Conservation (phyloP, 1,140 invertebrate genomes). For the Oncopeltus fasciatus region DNA sequence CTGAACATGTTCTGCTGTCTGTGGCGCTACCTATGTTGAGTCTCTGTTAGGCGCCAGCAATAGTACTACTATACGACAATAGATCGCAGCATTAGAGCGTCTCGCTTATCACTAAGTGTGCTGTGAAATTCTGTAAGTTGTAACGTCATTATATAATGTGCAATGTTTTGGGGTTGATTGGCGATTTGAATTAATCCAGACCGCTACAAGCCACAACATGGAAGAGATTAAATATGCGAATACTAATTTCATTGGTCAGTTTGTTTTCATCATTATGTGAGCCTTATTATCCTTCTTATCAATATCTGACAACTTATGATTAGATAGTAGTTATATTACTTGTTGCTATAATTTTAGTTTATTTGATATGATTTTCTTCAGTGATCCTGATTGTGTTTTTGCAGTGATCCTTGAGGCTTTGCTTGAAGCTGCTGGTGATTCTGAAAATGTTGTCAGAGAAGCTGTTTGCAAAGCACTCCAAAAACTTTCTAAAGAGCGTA, state of each 20-base stretch:
- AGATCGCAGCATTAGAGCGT: not conserved
- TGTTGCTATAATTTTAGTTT: no score
- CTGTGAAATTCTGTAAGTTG: not conserved
- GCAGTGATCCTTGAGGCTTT: conserved; percentile 41
- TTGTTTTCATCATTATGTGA: no score
- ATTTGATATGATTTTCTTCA: no score
- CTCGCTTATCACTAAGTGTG: not conserved
- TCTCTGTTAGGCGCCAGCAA: no score
- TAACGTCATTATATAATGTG: not conserved
- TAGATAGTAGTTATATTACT: no score
- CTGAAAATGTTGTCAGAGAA: conserved; percentile 38
- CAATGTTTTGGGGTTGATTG: not conserved
- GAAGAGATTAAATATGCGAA: not conserved
- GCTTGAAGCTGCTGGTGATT: conserved; percentile 41
- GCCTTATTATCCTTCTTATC: not conserved
- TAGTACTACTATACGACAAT: no score
- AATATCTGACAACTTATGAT: not conserved
- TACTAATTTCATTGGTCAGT: not conserved
- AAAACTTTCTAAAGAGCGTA: conserved; percentile 40
- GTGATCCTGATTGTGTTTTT: conserved; percentile 19
- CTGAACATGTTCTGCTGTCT: no score
- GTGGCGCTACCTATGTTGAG: no score
- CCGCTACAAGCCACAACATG: not conserved
- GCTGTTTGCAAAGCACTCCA: conserved; percentile 37
- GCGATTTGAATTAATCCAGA: not conserved